Conservation (phyloP, 2,888 invertebrate genomes). For the Dromius quadrimaculatus region DNA sequence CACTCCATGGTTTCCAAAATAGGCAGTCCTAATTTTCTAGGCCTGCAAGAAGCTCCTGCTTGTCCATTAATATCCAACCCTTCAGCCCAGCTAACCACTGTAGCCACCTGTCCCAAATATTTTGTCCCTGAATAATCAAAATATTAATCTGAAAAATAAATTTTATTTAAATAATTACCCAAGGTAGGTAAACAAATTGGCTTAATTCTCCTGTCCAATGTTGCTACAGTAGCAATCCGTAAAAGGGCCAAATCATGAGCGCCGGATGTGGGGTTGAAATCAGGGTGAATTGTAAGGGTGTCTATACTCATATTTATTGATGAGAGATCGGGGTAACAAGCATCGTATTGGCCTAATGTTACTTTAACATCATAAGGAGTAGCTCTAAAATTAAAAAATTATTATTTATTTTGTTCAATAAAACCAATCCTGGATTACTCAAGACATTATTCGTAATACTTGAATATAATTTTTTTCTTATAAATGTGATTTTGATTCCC, state of each 20-base stretch:
- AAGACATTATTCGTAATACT: too few relatives aligned
- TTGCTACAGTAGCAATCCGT: slow-evolving; percentile 67
- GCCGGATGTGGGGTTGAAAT: slow-evolving; percentile 68
- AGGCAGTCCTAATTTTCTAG: slow-evolving; percentile 69
- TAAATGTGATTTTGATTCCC: too few relatives aligned
- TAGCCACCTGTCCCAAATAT: slow-evolving; percentile 69
- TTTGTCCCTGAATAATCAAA: slow-evolving; percentile 62
- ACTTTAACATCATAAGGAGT: slow-evolving; percentile 68
- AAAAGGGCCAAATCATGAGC: slow-evolving; percentile 74
- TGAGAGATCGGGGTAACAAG: slow-evolving; percentile 68
- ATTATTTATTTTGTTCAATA: not conserved
- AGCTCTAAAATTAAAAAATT: slow-evolving; percentile 59
- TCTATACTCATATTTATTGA: slow-evolving; percentile 69
- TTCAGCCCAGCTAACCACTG: slow-evolving; percentile 67
- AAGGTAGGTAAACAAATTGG: slow-evolving; percentile 73
- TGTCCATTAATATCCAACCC: slow-evolving; percentile 55
- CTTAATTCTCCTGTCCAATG: slow-evolving; percentile 67
- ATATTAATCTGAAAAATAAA: not conserved
- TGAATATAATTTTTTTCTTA: too few relatives aligned
- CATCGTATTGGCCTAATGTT: slow-evolving; percentile 70
- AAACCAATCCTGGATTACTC: not conserved
- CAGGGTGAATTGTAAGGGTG: slow-evolving; percentile 69
- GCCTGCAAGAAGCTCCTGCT: slow-evolving; percentile 65
- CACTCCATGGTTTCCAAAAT: slow-evolving; percentile 67
- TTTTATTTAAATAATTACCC: slow-evolving; percentile 60